These are phyloP conservation scores for Cyclophora punctaria DNA, from an alignment of 2,888 invertebrate genomes.

Conservation along the genomic window DNA sequence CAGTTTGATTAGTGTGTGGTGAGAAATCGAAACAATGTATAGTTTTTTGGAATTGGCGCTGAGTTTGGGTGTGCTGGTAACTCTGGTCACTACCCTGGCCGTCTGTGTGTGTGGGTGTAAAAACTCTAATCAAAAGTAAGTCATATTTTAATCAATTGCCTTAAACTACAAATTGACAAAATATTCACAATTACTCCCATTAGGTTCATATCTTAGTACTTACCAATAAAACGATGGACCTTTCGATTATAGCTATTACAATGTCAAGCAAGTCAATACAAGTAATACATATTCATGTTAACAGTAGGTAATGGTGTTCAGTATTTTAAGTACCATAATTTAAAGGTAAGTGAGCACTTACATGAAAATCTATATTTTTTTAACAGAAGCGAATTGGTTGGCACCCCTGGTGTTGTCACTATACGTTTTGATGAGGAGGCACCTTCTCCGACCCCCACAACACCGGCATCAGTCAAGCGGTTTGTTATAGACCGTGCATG, in stretches of 20 bases:
- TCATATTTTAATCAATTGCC: slow-evolving; percentile 13
- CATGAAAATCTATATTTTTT: slow-evolving; percentile 19
- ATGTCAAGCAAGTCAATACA: not conserved
- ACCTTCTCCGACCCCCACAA: slow-evolving; percentile 67
- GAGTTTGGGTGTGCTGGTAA: slow-evolving; percentile 60
- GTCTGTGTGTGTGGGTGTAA: slow-evolving; percentile 85
- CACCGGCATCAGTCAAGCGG: slow-evolving; percentile 72
- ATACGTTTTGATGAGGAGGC: slow-evolving; percentile 70
- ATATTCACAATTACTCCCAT: not conserved
- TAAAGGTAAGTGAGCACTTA: not conserved
- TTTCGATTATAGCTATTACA: not conserved
- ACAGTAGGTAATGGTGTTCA: not conserved
- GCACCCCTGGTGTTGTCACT: slow-evolving; percentile 77
- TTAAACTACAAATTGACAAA: no score
- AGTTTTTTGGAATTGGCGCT: slow-evolving; percentile 59
- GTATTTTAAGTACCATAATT: not conserved
- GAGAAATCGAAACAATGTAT: slow-evolving; percentile 60
- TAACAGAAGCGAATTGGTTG: slow-evolving; percentile 78
- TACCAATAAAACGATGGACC: not conserved
- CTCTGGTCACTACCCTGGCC: slow-evolving; percentile 71
- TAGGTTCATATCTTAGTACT: not conserved
- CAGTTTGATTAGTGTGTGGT: slow-evolving; percentile 31
- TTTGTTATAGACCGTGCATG: slow-evolving; percentile 64
- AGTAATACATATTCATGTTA: not conserved
- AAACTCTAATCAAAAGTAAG: slow-evolving; percentile 84